Percentiles rank a stretch among this genome's conserved stretches.
Evolutionary conservation across 2,888 invertebrate species (phyloP).

Genomic region (Hybos culiciformis): DNA sequence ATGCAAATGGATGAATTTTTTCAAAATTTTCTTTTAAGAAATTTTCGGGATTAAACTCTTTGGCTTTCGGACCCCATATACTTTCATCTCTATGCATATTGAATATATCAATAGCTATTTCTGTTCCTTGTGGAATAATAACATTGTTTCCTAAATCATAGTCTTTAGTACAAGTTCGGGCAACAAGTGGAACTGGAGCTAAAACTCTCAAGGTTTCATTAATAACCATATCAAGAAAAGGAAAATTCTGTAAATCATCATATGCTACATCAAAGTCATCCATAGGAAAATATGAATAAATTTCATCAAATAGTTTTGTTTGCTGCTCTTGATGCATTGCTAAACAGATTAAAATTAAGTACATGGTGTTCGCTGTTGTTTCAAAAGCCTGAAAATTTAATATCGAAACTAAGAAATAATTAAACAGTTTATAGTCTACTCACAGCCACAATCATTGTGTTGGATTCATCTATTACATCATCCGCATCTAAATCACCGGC

Average conservation of each 20-base stretch:
- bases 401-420: background rate
- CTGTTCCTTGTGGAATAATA: conserved; percentile 25
- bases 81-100: conserved; percentile 27
- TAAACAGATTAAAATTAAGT: conserved; percentile 22
- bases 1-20: conserved; percentile 28
- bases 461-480: conserved; percentile 28
- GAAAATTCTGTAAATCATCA: conserved; percentile 25
- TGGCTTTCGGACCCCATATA: conserved; percentile 28
- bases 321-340: conserved; percentile 29
- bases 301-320: conserved; percentile 9
- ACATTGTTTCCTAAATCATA: conserved; percentile 23
- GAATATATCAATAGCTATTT: conserved; percentile 28
- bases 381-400: conserved; percentile 24
- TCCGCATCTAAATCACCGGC: conserved; percentile 22
- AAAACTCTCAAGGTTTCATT: conserved; percentile 30
- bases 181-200: conserved; percentile 27
- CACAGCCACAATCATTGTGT: conserved; percentile 25
- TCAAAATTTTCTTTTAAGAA: conserved; percentile 23
- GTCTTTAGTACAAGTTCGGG: conserved; percentile 22
- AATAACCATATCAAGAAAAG: conserved; percentile 27
- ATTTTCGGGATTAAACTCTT: conserved; percentile 25
- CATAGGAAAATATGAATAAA: background rate
- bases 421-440: background rate
- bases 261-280: conserved; percentile 21
- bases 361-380: conserved; percentile 28